phyloP scores from a whole-genome alignment of 1,140 invertebrate species.

The Whitmania pigra region DNA sequence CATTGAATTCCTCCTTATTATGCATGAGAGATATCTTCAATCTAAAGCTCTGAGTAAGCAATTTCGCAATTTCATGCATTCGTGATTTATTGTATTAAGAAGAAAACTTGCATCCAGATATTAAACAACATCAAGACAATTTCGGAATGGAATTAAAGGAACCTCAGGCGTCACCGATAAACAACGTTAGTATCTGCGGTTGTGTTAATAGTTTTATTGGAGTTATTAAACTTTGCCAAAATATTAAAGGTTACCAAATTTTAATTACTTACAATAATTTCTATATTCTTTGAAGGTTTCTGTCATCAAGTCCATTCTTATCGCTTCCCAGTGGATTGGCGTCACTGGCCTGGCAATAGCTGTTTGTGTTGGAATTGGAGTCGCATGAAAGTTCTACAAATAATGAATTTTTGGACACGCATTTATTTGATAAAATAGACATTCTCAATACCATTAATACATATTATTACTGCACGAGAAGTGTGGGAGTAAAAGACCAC shows the following conservation, averaged over 20 bases:
- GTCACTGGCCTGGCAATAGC: slow-evolving; percentile 7
- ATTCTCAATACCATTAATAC: too few relatives aligned
- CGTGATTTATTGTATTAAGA: background rate
- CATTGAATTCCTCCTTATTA: background rate
- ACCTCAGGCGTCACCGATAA: background rate
- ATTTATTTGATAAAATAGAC: too few relatives aligned
- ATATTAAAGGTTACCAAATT: too few relatives aligned
- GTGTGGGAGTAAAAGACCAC: too few relatives aligned
- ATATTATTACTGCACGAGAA: too few relatives aligned
- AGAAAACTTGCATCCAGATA: background rate
- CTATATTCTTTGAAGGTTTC: background rate
- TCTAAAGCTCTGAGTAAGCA: too few relatives aligned
- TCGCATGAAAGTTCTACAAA: background rate
- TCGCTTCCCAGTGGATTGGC: background rate
- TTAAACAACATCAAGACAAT: too few relatives aligned
- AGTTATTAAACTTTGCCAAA: too few relatives aligned
- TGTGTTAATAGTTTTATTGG: background rate
- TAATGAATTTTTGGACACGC: background rate
- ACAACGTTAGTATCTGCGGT: background rate
- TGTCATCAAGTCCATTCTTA: background rate
- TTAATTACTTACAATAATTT: too few relatives aligned
- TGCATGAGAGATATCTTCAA: slow-evolving; percentile 3
- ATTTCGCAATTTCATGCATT: background rate
- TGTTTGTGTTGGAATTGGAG: background rate
- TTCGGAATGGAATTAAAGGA: background rate